Evolutionary conservation across 2,113 vertebrate species (phyloP).

Genomic region (Polypterus senegalus): DNA sequence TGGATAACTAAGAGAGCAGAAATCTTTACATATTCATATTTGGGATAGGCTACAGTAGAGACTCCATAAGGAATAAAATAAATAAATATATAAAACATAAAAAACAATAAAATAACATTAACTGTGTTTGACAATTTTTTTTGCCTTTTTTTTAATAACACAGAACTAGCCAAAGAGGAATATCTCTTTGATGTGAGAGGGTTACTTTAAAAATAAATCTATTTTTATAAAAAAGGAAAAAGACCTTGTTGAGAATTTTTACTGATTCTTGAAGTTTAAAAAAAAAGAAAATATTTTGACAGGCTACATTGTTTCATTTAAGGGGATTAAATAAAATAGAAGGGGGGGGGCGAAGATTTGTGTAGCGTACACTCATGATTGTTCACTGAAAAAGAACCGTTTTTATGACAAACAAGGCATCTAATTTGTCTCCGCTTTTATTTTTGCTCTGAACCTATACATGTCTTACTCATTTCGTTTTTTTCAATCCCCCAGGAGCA

Average conservation of each 20-base stretch:
- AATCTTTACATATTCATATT: neutral
- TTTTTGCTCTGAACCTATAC: too few species aligned
- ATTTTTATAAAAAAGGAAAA: conserved; percentile 72
- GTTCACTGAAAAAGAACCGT: conserved; percentile 2
- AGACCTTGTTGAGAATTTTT: conserved; percentile 76
- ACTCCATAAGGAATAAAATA: neutral
- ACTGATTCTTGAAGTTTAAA: conserved; percentile 67
- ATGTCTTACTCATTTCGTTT: too few species aligned
- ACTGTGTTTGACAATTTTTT: conserved; percentile 40
- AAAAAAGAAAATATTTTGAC: conserved; percentile 44
- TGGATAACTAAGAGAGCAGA: neutral
- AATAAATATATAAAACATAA: conserved; percentile 19
- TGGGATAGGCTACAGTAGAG: neutral
- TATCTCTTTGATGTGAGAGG: conserved; percentile 58
- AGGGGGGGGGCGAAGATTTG: conserved; percentile 1
- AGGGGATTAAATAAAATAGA: conserved; percentile 6
- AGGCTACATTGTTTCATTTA: conserved; percentile 63
- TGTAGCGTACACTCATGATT: conserved; percentile 10
- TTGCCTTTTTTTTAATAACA: conserved; percentile 50
- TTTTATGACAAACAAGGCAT: conserved; percentile 5
- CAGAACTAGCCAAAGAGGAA: conserved; percentile 69
- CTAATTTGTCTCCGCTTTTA: too few species aligned
- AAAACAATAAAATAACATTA: conserved; percentile 40
- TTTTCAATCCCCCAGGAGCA: neutral
- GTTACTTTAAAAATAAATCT: conserved; percentile 72